Conservation (phyloP, 2,113 vertebrate genomes). For the Donacobius atricapilla region DNA sequence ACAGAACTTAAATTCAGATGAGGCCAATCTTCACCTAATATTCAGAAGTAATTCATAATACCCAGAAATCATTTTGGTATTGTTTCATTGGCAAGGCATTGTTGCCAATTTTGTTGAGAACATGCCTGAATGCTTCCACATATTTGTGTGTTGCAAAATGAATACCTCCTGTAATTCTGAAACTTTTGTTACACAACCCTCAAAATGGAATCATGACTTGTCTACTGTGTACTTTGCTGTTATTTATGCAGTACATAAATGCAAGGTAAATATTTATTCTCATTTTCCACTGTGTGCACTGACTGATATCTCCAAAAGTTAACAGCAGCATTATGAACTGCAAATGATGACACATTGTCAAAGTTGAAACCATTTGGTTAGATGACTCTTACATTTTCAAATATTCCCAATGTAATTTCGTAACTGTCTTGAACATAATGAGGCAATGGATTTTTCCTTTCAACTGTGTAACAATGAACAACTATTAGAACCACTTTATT, state of each 20-base stretch:
- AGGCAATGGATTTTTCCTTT: slow-evolving; percentile 55
- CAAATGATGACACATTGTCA: slow-evolving; percentile 35
- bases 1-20: background rate
- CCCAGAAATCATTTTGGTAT: background rate
- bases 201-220: background rate
- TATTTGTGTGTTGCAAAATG: background rate
- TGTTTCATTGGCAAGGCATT: background rate
- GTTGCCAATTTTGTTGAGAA: background rate
- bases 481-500: slow-evolving; percentile 56
- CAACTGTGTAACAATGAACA: slow-evolving; percentile 52
- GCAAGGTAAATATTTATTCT: slow-evolving; percentile 55
- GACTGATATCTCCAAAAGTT: slow-evolving; percentile 23
- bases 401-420: slow-evolving; percentile 38
- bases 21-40: background rate
- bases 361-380: slow-evolving; percentile 31
- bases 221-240: background rate
- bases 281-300: slow-evolving; percentile 25
- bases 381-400: slow-evolving; percentile 27
- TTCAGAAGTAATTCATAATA: background rate
- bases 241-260: slow-evolving; percentile 30
- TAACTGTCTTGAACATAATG: slow-evolving; percentile 32
- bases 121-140: background rate
- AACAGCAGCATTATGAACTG: slow-evolving; percentile 36
- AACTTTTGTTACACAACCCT: background rate
- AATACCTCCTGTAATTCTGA: background rate